A percentile compares a stretch with the other conserved stretches of the same genome.
phyloP scores from a whole-genome alignment of 2,888 invertebrate genomes.

The Perizoma flavofasciatum region DNA sequence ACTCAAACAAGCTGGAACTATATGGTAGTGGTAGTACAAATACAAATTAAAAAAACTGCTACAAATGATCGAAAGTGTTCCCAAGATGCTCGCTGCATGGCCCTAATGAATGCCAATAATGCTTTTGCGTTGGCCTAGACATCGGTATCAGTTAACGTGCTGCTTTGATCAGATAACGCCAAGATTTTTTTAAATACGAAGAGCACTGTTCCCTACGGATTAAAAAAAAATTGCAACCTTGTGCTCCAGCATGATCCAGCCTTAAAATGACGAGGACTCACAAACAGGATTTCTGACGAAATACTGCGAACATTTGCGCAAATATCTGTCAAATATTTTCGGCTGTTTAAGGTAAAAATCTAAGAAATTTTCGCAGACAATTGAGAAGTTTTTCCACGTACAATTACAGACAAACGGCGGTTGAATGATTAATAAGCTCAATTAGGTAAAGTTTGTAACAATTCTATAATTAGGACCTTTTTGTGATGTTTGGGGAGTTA shows the following conservation, averaged over 20 bases:
- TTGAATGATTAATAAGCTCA: slow-evolving; percentile 38
- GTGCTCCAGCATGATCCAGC: slow-evolving; percentile 2
- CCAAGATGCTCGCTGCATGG: too few species aligned
- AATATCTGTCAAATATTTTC: slow-evolving; percentile 31
- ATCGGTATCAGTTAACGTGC: too few species aligned
- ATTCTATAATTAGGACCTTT: slow-evolving; percentile 33
- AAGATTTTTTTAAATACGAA: too few species aligned
- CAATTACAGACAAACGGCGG: slow-evolving; percentile 33
- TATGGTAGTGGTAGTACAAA: too few species aligned
- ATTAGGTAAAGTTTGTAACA: slow-evolving; percentile 35
- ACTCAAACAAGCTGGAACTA: too few species aligned
- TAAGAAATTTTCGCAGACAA: slow-evolving; percentile 39
- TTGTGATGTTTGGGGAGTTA: slow-evolving; percentile 29
- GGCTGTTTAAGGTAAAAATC: slow-evolving; percentile 44
- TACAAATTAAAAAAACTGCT: too few species aligned
- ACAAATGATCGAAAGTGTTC: too few species aligned
- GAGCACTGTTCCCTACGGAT: too few species aligned
- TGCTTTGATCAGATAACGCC: too few species aligned
- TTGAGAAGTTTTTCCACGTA: slow-evolving; percentile 37
- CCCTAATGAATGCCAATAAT: too few species aligned
- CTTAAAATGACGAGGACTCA: slow-evolving; percentile 11
- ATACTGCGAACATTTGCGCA: slow-evolving; percentile 24
- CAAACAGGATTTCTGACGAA: slow-evolving; percentile 23
- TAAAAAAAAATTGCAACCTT: background rate
- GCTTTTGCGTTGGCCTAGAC: too few species aligned